Conservation (phyloP, 2,113 vertebrate genomes). For the Colossoma macropomum region DNA sequence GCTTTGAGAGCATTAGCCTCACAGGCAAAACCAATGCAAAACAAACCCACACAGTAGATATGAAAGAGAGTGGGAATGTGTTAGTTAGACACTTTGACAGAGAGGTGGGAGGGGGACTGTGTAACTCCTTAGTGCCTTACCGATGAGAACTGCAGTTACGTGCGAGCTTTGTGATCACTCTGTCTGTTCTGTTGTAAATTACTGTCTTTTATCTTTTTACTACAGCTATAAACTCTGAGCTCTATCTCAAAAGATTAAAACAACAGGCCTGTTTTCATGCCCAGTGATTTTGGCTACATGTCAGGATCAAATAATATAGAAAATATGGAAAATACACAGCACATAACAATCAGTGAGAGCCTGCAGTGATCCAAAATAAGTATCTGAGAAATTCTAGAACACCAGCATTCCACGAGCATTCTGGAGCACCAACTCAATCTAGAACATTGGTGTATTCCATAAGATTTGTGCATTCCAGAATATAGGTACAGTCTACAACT, state of each 20-base stretch:
- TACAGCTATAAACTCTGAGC: neutral
- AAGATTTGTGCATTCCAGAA: neutral
- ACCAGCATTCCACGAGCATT: neutral
- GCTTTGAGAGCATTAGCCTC: slow-evolving; percentile 35
- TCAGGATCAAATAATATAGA: no score
- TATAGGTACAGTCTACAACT: neutral
- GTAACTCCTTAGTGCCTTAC: neutral
- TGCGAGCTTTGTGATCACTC: neutral
- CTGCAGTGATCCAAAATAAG: no score
- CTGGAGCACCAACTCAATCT: neutral
- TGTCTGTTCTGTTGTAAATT: neutral
- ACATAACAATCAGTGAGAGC: no score
- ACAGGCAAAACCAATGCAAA: slow-evolving; percentile 34
- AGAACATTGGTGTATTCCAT: neutral
- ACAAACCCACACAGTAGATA: neutral
- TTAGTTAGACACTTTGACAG: slow-evolving; percentile 28
- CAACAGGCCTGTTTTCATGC: neutral
- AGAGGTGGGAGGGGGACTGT: neutral
- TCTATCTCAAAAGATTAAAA: neutral
- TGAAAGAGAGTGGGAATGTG: neutral
- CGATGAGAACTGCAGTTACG: neutral
- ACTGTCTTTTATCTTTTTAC: neutral
- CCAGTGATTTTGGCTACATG: neutral
- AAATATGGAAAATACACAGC: neutral
- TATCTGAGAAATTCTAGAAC: no score